Percentiles rank a stretch among this genome's conserved stretches.
phyloP scores from a whole-genome alignment of 1,140 invertebrate species.

The Aphis craccivora region DNA sequence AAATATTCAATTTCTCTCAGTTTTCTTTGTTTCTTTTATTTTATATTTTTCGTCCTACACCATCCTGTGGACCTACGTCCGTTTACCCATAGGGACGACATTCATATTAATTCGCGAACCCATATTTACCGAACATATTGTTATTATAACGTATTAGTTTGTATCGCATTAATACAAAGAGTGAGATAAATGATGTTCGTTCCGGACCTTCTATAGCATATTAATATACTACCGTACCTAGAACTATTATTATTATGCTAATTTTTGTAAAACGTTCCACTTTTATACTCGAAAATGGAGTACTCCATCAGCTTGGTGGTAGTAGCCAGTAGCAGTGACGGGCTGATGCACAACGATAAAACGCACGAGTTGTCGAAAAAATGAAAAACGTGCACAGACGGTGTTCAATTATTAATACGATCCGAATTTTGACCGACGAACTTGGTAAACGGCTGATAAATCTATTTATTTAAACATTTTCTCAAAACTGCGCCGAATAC shows the following conservation, averaged over 20 bases:
- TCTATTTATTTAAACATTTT: constrained; percentile 11
- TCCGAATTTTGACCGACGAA: not conserved
- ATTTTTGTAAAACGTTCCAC: not conserved
- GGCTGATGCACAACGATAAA: not conserved
- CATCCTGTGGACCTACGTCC: not conserved
- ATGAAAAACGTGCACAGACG: not conserved
- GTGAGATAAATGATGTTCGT: not conserved
- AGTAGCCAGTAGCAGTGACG: not conserved
- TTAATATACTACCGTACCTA: not conserved
- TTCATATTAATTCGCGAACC: not conserved
- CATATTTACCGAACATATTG: not conserved
- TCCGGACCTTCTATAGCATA: not conserved
- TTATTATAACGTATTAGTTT: not conserved
- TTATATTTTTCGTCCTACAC: not conserved
- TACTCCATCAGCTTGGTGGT: not conserved
- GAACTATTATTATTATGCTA: not conserved
- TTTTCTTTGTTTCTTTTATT: constrained; percentile 19
- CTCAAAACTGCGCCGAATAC: not conserved
- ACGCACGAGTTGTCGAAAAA: not conserved
- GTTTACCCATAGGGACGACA: not conserved
- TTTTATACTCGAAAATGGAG: not conserved
- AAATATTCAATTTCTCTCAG: constrained; percentile 38
- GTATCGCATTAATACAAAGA: not conserved
- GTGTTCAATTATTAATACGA: not conserved
- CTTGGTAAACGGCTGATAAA: not conserved